phyloP scores from a whole-genome alignment of 2,113 vertebrate species.

The Pygoscelis antarcticus region DNA sequence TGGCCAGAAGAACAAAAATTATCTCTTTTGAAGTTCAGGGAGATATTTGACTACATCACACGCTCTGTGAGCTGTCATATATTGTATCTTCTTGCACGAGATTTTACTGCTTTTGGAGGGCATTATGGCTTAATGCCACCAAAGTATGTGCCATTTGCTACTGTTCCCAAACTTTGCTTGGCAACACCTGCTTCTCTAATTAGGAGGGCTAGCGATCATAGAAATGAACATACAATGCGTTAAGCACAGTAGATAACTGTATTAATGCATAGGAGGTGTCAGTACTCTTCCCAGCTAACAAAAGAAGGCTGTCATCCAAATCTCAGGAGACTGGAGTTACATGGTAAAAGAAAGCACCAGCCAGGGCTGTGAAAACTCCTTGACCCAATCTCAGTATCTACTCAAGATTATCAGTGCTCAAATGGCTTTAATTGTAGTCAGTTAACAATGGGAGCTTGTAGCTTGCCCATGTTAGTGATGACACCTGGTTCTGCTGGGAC shows the following conservation, averaged over 20 bases:
- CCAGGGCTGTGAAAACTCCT: neutral
- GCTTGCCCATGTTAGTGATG: neutral
- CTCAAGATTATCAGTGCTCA: neutral
- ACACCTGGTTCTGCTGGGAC: neutral
- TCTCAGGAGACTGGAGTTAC: neutral
- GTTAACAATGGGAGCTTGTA: neutral
- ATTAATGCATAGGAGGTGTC: neutral
- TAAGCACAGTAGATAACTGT: neutral
- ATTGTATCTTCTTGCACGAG: neutral
- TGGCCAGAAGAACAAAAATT: neutral
- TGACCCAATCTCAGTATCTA: neutral
- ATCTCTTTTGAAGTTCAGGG: neutral
- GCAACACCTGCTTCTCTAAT: neutral
- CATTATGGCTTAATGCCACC: neutral
- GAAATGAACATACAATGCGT: neutral
- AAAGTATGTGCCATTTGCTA: neutral
- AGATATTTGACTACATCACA: neutral
- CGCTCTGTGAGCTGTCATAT: neutral
- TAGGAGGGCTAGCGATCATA: neutral
- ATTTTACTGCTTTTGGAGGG: neutral
- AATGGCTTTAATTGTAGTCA: neutral
- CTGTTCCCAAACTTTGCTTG: neutral
- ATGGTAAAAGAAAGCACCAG: neutral
- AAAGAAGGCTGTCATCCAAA: neutral
- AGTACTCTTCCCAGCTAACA: neutral